Base-by-base conservation (phyloP, 1,140 invertebrate genomes). In the Trachymyrmex septentrionalis region DNA sequence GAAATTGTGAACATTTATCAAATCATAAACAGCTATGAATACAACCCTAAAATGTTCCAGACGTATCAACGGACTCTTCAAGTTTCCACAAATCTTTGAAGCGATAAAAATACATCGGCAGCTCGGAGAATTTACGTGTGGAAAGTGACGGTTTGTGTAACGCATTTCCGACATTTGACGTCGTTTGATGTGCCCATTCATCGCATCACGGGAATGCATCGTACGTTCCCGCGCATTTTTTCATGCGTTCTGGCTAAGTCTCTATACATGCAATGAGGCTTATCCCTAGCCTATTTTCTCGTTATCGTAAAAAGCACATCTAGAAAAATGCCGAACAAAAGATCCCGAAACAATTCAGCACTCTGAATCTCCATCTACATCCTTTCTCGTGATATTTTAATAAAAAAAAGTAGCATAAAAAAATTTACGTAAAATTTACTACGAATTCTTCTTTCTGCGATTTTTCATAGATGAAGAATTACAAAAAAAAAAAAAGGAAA, bases 131-230 rank as follows among this genome's bases (percentile, higher is more conserved):
- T n/a, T 48, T 59, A 27, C 38, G 6, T n/a, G 38, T 14, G 24
- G 55, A 61, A 61, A 84, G 34, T 84, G 69, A 84, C 38, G 69
- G 80, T 63, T 81, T 84, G 80, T 84, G 80, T 84, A 84, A 84
- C 55, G 55, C 80, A 67, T 75, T 84, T 84, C 69, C 80, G 80
- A 84, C 80, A 75, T 73, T 81, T 84, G 80, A 84, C 57, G 80
- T 34, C 80, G 67, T 84, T 84, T 84, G 80, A 84, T 84, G 80
- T 84, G 55, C 21, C 55, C 55, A 84, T 84, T 59, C 69, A 81
- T 24, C 19, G 27, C 6, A 44, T 48, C 59, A 64, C 77, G 64
- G 30, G 69, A 48, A 27, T 48, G 53, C 67, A 59, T 57, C 67
- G 16, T 59, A 57, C 21, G 66, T 59, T 72, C 44, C 30, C 2